Conservation (phyloP, 2,888 invertebrate genomes). For the Dicycla oo region DNA sequence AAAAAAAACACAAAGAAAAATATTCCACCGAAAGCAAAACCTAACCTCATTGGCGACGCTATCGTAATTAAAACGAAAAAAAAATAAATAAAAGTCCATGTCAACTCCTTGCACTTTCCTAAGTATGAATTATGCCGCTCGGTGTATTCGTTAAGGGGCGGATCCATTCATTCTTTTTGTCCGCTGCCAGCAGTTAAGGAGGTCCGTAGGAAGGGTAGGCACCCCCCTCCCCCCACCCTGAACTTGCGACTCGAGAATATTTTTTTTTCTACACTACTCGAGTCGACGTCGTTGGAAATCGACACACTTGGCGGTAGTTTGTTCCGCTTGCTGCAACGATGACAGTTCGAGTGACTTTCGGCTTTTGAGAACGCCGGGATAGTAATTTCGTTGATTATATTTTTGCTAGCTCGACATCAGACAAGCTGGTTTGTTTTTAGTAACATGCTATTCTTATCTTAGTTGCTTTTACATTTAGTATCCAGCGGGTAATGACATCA, state of each 20-base stretch:
- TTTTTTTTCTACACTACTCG: slow-evolving; percentile 87
- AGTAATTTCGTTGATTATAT: slow-evolving; percentile 75
- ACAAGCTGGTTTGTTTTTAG: slow-evolving; percentile 56
- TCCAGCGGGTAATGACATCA: slow-evolving; percentile 32
- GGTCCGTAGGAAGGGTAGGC: slow-evolving; percentile 80
- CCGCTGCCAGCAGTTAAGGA: slow-evolving; percentile 89
- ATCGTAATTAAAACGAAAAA: slow-evolving; percentile 74
- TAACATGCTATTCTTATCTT: slow-evolving; percentile 44
- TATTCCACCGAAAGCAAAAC: slow-evolving; percentile 57
- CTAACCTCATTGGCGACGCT: slow-evolving; percentile 72
- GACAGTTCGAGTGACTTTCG: slow-evolving; percentile 88
- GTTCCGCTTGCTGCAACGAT: slow-evolving; percentile 84
- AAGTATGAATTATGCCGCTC: slow-evolving; percentile 91
- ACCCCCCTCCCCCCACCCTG: slow-evolving; percentile 76
- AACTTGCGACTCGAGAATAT: slow-evolving; percentile 89
- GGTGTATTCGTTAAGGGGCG: slow-evolving; percentile 91
- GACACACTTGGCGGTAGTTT: slow-evolving; percentile 89
- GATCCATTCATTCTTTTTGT: slow-evolving; percentile 91
- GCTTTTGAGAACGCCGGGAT: slow-evolving; percentile 74
- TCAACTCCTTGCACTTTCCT: slow-evolving; percentile 89
- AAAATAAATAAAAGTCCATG: slow-evolving; percentile 78
- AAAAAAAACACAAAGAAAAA: slow-evolving; percentile 57
- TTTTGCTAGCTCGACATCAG: slow-evolving; percentile 62
- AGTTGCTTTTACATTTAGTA: slow-evolving; percentile 4
- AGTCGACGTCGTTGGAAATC: slow-evolving; percentile 86